Evolutionary conservation across 2,888 invertebrate species (phyloP).

Genomic region (Nomada flava): DNA sequence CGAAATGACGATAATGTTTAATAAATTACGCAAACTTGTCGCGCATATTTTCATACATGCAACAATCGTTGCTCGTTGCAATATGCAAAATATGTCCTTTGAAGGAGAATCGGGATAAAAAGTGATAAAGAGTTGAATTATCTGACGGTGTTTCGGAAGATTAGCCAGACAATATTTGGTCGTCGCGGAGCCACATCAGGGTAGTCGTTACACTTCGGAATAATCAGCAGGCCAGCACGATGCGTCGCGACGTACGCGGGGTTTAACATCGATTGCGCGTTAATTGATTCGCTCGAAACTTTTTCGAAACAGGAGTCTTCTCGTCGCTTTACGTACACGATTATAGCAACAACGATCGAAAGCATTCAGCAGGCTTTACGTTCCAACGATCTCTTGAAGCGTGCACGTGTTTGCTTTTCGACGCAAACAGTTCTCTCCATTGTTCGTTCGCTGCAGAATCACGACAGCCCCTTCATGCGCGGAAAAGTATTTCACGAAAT

Average conservation of each 20-base stretch:
- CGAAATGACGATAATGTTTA: background rate
- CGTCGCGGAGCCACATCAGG: background rate
- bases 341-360: background rate
- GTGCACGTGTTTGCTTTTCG: background rate
- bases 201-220: background rate
- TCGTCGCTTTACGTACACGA: background rate
- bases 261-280: slow-evolving; percentile 7
- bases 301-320: background rate
- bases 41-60: too few species aligned
- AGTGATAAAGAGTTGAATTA: too few species aligned
- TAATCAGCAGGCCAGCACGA: background rate
- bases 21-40: background rate
- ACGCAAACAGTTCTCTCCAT: too few species aligned
- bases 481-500: too few species aligned
- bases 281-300: background rate
- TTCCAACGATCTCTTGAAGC: background rate
- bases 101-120: too few species aligned
- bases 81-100: too few species aligned
- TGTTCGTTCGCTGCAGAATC: background rate
- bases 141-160: slow-evolving; percentile 18
- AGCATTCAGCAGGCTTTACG: background rate
- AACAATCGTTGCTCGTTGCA: background rate
- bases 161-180: slow-evolving; percentile 12
- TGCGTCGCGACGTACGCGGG: background rate
- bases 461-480: background rate